A percentile compares a stretch with the other conserved stretches of the same genome.
These are phyloP conservation scores for Halocynthia roretzi DNA, from an alignment of 23 tunicate species.

Conservation along the genomic window DNA sequence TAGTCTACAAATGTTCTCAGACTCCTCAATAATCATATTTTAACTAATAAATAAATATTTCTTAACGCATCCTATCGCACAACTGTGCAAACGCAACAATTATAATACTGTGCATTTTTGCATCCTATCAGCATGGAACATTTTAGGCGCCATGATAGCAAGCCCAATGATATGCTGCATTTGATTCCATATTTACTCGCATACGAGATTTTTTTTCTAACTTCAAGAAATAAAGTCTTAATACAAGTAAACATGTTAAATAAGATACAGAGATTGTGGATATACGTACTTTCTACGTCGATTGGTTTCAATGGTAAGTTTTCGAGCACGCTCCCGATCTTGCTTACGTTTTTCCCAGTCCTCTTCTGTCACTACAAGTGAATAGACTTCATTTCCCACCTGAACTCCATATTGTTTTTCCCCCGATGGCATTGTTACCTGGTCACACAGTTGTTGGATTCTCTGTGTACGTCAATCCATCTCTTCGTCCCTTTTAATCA, in stretches of 20 bases:
- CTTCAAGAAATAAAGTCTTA: neutral
- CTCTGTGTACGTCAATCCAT: too few species aligned
- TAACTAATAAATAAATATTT: too few species aligned
- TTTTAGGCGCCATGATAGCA: neutral
- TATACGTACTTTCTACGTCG: constrained; percentile 67
- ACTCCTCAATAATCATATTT: too few species aligned
- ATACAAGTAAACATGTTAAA: neutral
- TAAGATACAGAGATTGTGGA: too few species aligned
- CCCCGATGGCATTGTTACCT: neutral
- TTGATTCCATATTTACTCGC: neutral
- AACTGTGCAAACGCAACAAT: too few species aligned
- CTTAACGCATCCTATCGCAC: too few species aligned
- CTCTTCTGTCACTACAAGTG: constrained; percentile 77
- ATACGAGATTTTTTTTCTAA: neutral
- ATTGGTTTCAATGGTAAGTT: constrained; percentile 74
- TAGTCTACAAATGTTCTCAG: too few species aligned
- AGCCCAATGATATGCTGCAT: neutral
- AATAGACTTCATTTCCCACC: constrained; percentile 89
- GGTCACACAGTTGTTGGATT: neutral
- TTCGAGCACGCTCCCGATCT: constrained; percentile 55
- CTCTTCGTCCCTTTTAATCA: too few species aligned
- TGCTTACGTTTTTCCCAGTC: constrained; percentile 72
- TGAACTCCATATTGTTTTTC: constrained; percentile 19
- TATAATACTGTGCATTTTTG: too few species aligned
- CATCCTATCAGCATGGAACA: neutral